phyloP scores from a whole-genome alignment of 2,797 vertebrate species.

The Numenius phaeopus region DNA sequence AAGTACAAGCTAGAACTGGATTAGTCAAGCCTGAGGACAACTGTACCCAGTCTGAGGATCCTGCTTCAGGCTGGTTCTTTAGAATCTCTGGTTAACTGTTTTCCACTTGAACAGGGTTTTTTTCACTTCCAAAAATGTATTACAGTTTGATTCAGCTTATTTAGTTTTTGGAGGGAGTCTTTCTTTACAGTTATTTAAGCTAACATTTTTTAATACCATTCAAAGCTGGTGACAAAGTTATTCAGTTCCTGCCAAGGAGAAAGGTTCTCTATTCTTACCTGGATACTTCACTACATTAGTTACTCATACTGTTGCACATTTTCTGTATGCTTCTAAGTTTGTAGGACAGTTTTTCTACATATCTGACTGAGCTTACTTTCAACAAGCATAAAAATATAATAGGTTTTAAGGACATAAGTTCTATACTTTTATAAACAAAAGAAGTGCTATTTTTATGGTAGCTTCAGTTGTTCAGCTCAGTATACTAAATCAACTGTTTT shows the following conservation, averaged over 20 bases:
- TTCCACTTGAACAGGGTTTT: not conserved
- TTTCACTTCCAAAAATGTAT: not conserved
- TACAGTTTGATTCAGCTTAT: not conserved
- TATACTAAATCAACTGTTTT: not conserved
- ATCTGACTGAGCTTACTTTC: not conserved
- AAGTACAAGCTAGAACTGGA: not conserved
- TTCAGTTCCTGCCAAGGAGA: not conserved
- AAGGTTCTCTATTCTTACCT: not conserved
- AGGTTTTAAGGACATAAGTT: not conserved
- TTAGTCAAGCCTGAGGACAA: not conserved
- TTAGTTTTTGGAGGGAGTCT: not conserved
- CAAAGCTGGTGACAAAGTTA: not conserved
- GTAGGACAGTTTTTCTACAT: not conserved
- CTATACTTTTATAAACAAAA: not conserved
- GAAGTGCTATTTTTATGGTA: not conserved
- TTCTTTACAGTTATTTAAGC: not conserved
- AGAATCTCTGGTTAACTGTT: not conserved
- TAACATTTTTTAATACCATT: not conserved
- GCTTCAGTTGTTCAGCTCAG: not conserved
- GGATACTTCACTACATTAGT: not conserved
- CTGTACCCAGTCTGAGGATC: not conserved
- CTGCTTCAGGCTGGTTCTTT: not conserved
- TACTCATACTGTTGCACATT: not conserved
- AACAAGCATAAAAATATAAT: not conserved
- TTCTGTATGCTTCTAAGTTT: not conserved